Conservation (phyloP, 2,113 vertebrate species). For the Excalfactoria chinensis region DNA sequence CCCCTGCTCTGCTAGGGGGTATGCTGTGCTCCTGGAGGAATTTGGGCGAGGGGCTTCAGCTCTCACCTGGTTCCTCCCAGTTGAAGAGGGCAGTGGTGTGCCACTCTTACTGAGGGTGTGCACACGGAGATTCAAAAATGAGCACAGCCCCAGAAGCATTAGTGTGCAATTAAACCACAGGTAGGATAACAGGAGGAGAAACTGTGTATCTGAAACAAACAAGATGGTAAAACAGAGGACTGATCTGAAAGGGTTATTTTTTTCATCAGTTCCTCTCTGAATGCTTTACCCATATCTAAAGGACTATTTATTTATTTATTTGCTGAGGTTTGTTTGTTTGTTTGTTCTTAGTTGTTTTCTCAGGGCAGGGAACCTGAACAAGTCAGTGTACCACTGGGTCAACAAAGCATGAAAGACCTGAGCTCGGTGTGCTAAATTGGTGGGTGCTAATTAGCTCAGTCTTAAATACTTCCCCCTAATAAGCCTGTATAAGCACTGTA, state of each 20-base stretch:
- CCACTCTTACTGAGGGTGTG: not conserved
- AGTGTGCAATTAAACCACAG: not conserved
- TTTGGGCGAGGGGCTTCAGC: not conserved
- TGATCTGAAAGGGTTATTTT: not conserved
- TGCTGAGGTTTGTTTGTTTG: not conserved
- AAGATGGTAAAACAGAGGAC: not conserved
- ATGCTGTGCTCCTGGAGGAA: not conserved
- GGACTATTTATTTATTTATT: not conserved
- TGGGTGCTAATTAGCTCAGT: constrained; percentile 64
- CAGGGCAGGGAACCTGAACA: not conserved
- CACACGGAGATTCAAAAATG: not conserved
- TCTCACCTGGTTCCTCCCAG: not conserved
- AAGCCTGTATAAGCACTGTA: not conserved
- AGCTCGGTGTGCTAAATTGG: constrained; percentile 1
- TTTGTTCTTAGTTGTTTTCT: not conserved
- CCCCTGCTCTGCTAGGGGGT: not conserved
- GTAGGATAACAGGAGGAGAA: constrained; percentile 9
- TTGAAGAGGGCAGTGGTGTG: not conserved
- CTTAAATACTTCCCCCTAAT: constrained; percentile 66
- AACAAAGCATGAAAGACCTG: not conserved
- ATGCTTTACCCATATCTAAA: constrained; percentile 1
- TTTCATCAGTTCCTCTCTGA: constrained; percentile 17
- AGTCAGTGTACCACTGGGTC: not conserved
- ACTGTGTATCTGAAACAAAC: not conserved
- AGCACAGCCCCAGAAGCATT: not conserved